Evolutionary conservation across 2,113 vertebrate genomes (phyloP), one percentile per base, ranked within the genome.

Genomic region (Rana temporaria): DNA sequence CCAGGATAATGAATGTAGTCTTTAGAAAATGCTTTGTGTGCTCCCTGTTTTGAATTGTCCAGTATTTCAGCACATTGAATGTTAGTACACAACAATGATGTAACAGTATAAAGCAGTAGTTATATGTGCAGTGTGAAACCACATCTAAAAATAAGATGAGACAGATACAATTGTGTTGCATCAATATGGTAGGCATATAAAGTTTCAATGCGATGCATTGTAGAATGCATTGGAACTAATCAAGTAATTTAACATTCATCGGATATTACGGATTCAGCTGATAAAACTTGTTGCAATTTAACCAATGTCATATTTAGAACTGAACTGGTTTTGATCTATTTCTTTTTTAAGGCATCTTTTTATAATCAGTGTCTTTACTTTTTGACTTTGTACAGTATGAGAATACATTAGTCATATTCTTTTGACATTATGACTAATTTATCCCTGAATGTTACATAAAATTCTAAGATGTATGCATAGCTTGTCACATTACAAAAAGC

Each of bases 401-500:
- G 38, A 77, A 26, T 77, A 64, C 60, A 77, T 63, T 64, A 63
- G 38, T 64, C 64, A 65, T 26, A 77, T 53, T 65, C 60, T 77
- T 76, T 30, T 77, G 74, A 77, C 74, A 77, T 77, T 77, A 52
- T 57, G 52, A 67, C 77, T 79, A 67, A 79, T 79, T 67, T 79
- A 56, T 79, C 77, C 68, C 34, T 59, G 68, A 79, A 57, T 15
- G 64, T 56, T 79, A 57, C 64, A 79, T 79, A 79, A 79, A 79
- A 79, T 53, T 68, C 64, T 19, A 68, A 68, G 64, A 79, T 65
- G 48, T 77, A 79, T 67, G 77, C 77, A 70, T 60, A 59, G 20
- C 65, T 57, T 70, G 67, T 70, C 78, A 80, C 66, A 80, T 80
- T 80, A 70, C 66, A 60, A 79, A 80, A 80, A 56, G 66, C 78